Percentiles rank a stretch among this genome's conserved stretches.
Conservation (phyloP, 2,888 invertebrate species). For the Seira sanloemensis region DNA sequence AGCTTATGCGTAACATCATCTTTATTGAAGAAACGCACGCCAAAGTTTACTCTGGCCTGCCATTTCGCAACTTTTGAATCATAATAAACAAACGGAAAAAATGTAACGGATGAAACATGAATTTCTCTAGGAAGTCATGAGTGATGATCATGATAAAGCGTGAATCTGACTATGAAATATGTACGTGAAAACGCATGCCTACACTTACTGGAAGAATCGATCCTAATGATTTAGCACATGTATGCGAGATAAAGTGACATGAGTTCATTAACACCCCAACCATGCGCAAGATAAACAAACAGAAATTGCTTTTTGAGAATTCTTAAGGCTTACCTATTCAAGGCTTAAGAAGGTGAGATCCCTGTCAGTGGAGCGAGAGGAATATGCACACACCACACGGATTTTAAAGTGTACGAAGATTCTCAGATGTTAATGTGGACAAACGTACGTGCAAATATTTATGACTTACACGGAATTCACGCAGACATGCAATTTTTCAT, state of each 20-base stretch:
- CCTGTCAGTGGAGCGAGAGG: not conserved
- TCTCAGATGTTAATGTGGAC: not conserved
- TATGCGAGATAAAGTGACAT: slow-evolving; percentile 22
- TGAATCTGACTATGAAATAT: not conserved
- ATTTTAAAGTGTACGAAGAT: not conserved
- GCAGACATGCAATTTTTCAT: slow-evolving; percentile 29
- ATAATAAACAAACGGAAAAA: slow-evolving; percentile 31
- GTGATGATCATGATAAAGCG: not conserved
- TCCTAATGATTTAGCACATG: slow-evolving; percentile 40
- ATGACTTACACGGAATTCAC: slow-evolving; percentile 27
- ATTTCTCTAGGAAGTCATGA: not conserved
- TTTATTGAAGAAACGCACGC: slow-evolving; percentile 32
- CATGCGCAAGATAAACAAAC: slow-evolving; percentile 40
- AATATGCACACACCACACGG: too few species aligned
- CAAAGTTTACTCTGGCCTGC: slow-evolving; percentile 35
- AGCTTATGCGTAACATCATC: slow-evolving; percentile 47
- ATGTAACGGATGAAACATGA: slow-evolving; percentile 25
- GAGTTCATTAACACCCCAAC: slow-evolving; percentile 47
- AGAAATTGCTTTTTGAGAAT: not conserved
- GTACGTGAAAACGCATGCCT: not conserved
- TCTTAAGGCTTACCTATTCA: not conserved
- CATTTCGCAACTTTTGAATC: slow-evolving; percentile 39
- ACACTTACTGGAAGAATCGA: not conserved
- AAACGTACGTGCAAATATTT: slow-evolving; percentile 15
- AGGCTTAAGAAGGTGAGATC: not conserved